Conservation (phyloP, 2,797 vertebrate species). For the Dryobates pubescens region DNA sequence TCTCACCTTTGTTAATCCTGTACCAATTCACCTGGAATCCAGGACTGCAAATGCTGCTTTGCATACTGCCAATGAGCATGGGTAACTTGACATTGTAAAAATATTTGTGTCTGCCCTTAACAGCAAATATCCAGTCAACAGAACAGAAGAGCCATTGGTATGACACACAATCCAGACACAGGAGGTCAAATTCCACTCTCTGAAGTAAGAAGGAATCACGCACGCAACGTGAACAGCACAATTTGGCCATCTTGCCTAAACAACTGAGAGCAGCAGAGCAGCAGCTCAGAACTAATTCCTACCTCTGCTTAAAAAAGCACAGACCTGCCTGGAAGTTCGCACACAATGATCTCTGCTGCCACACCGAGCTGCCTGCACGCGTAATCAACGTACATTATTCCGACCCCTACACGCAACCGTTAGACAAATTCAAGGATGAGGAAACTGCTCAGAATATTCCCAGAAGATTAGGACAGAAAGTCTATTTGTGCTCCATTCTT, state of each 20-base stretch:
- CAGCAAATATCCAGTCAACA: background rate
- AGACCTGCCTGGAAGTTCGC: slow-evolving; percentile 54
- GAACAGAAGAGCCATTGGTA: slow-evolving; percentile 63
- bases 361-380: slow-evolving; percentile 70
- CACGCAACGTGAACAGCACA: slow-evolving; percentile 13
- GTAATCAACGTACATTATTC: slow-evolving; percentile 61
- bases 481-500: slow-evolving; percentile 66
- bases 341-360: slow-evolving; percentile 73
- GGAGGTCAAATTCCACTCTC: slow-evolving; percentile 53
- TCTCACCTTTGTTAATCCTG: background rate
- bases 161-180: slow-evolving; percentile 58
- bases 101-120: background rate
- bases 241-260: slow-evolving; percentile 19
- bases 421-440: slow-evolving; percentile 69
- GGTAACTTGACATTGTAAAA: background rate
- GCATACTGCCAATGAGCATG: slow-evolving; percentile 22
- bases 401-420: slow-evolving; percentile 59
- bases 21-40: background rate
- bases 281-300: slow-evolving; percentile 50
- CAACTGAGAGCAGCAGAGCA: slow-evolving; percentile 12
- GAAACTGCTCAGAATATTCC: slow-evolving; percentile 72
- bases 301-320: slow-evolving; percentile 27
- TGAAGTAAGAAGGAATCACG: slow-evolving; percentile 4
- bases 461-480: slow-evolving; percentile 69
- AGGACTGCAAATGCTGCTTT: background rate